These are phyloP conservation scores for Microcebus lehilahytsara DNA, from an alignment of 2,113 vertebrate genomes.

Conservation along the genomic window DNA sequence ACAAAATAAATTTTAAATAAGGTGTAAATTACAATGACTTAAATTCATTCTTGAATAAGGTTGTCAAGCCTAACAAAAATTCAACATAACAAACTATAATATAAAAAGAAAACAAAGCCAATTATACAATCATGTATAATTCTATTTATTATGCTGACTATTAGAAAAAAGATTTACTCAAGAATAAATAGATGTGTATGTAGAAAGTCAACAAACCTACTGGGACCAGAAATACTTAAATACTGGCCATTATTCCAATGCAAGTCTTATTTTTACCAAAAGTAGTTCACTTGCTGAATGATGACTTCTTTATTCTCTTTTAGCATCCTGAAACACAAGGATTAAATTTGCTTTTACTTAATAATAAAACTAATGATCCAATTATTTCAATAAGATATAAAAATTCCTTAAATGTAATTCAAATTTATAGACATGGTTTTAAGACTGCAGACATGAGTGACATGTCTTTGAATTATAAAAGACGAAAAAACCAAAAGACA, in stretches of 20 bases:
- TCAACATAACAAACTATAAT: background rate
- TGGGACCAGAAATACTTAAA: background rate
- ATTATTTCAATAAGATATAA: background rate
- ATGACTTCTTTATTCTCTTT: background rate
- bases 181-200: background rate
- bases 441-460: background rate
- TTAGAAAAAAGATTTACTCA: background rate
- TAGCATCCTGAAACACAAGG: background rate
- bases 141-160: background rate
- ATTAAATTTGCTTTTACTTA: background rate
- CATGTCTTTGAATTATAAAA: background rate
- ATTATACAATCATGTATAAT: background rate
- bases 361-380: background rate
- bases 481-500: background rate
- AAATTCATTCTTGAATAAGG: background rate
- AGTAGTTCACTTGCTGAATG: background rate
- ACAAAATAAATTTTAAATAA: background rate
- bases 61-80: background rate
- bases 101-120: background rate
- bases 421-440: background rate
- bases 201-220: background rate
- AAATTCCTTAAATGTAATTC: background rate
- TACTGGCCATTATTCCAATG: background rate
- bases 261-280: background rate
- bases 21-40: background rate